Conservation (phyloP, 2,113 vertebrate species). For the Apodemus sylvaticus region DNA sequence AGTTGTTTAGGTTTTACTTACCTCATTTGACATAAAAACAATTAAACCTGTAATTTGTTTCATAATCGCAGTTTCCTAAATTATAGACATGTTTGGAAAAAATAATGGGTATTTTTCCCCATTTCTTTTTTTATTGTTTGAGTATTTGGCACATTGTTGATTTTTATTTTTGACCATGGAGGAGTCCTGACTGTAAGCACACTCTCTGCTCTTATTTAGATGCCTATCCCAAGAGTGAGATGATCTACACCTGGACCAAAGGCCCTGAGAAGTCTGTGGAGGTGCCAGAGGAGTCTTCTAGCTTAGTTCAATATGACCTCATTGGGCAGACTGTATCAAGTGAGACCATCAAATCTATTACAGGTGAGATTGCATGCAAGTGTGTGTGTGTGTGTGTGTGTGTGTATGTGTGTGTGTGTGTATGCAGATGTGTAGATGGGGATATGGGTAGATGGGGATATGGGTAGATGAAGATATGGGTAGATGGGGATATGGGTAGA, state of each 20-base stretch:
- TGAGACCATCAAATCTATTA: constrained; percentile 98
- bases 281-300: constrained; percentile 97
- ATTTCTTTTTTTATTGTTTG: not conserved
- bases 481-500: not conserved
- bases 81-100: constrained; percentile 1
- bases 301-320: constrained; percentile 98
- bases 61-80: not conserved
- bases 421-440: not conserved
- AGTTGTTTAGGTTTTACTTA: not conserved
- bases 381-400: no score
- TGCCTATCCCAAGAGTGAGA: constrained; percentile 98
- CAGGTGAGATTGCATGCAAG: constrained; percentile 87
- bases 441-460: no score
- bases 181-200: not conserved
- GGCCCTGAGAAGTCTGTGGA: constrained; percentile 97
- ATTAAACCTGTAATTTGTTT: constrained; percentile 33
- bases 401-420: not conserved
- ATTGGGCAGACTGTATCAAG: constrained; percentile 97
- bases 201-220: constrained; percentile 86
- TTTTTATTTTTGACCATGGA: not conserved
- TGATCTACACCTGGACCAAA: constrained; percentile 99
- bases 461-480: no score
- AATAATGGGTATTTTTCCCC: not conserved
- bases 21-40: constrained; percentile 25
- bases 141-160: not conserved